Conservation (phyloP, 2,113 vertebrate genomes). For the Mystacornis crossleyi region DNA sequence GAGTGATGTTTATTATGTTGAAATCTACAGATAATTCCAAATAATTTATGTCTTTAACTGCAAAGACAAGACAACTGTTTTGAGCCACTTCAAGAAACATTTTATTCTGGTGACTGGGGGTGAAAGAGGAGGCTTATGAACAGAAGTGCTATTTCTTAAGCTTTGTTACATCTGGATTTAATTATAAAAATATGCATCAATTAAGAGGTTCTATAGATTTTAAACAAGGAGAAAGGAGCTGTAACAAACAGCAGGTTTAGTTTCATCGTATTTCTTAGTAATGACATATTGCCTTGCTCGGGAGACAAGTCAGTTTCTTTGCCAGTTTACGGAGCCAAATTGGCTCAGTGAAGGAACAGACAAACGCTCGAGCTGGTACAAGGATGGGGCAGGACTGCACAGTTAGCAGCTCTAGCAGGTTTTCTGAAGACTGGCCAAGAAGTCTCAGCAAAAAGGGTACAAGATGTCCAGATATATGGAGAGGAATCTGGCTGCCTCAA, state of each 20-base stretch:
- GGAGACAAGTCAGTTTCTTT: neutral
- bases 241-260: neutral
- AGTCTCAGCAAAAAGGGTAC: neutral
- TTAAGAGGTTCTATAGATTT: neutral
- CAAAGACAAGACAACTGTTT: neutral
- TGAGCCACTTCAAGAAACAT: neutral
- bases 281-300: neutral
- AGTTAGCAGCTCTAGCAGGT: neutral
- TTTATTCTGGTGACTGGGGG: neutral
- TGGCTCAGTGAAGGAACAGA: neutral
- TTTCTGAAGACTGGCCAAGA: neutral
- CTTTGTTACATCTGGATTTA: neutral
- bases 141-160: neutral
- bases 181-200: neutral
- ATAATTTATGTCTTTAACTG: neutral
- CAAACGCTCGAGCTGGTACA: neutral
- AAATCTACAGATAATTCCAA: neutral
- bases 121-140: neutral
- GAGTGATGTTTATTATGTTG: neutral
- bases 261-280: neutral
- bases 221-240: neutral
- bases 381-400: neutral
- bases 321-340: neutral
- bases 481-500: neutral
- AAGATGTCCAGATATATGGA: neutral